phyloP scores from a whole-genome alignment of 2,888 invertebrate genomes.

The Bombylius discolor region DNA sequence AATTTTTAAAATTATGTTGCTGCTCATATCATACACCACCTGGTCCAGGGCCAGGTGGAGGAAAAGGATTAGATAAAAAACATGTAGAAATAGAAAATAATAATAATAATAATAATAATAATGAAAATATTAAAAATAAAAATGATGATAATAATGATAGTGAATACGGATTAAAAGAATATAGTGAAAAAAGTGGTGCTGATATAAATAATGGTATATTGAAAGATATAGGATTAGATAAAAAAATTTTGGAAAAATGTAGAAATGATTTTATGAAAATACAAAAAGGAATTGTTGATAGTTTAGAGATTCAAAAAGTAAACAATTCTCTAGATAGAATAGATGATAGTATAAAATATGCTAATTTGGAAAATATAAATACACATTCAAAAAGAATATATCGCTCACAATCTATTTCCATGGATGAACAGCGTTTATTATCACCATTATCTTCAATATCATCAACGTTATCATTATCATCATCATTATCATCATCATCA shows the following conservation, averaged over 20 bases:
- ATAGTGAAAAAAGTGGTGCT: neutral
- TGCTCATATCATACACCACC: constrained; percentile 12
- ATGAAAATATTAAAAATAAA: neutral
- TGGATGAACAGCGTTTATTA: no score
- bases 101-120: constrained; percentile 1
- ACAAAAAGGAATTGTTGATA: neutral
- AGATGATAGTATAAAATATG: neutral
- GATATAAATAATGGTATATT: neutral
- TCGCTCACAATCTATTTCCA: no score
- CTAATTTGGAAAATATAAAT: no score
- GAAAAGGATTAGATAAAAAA: neutral
- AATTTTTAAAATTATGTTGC: constrained; percentile 7
- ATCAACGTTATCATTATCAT: no score
- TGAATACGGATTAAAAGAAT: neutral
- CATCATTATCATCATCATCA: neutral
- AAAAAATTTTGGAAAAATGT: neutral
- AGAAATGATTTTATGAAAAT: neutral
- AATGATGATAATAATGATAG: neutral
- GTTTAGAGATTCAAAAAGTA: no score
- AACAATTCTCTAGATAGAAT: neutral
- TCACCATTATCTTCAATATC: no score
- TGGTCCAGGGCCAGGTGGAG: constrained; percentile 12
- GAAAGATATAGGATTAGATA: neutral
- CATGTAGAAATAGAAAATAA: neutral
- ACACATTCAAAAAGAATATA: no score